Evolutionary conservation across 2,888 invertebrate species (phyloP).

Genomic region (Lymantria dispar): DNA sequence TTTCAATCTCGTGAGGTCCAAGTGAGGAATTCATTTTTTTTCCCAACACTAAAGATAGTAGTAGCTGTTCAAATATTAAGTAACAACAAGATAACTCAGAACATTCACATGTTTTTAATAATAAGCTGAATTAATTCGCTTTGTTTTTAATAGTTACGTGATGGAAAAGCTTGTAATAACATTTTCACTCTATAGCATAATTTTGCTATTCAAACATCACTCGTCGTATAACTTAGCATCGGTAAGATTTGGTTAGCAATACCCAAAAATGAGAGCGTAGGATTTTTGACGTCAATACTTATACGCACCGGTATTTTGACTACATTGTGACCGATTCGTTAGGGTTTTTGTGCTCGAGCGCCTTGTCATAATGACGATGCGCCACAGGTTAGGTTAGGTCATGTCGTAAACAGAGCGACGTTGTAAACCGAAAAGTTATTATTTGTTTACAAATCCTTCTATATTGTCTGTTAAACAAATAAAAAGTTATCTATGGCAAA

Average conservation of each 20-base stretch:
- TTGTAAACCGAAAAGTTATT: constrained; percentile 20
- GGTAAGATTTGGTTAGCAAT: too few species aligned
- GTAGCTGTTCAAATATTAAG: background rate
- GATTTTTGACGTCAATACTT: too few species aligned
- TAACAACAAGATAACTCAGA: background rate
- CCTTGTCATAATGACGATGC: constrained; percentile 52
- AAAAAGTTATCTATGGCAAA: too few species aligned
- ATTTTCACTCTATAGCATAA: too few species aligned
- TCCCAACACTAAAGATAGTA: background rate
- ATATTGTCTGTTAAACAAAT: too few species aligned
- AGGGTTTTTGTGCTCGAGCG: constrained; percentile 61
- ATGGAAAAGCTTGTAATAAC: too few species aligned
- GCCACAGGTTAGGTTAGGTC: constrained; percentile 56
- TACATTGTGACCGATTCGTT: constrained; percentile 65
- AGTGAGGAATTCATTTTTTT: constrained; percentile 11
- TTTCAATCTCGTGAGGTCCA: constrained; percentile 39
- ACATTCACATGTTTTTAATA: background rate
- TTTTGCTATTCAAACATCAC: too few species aligned
- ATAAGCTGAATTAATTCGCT: too few species aligned
- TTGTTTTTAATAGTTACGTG: too few species aligned
- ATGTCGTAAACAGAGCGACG: constrained; percentile 23
- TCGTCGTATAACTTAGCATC: too few species aligned
- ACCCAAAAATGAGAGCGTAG: too few species aligned
- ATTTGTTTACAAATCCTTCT: too few species aligned
- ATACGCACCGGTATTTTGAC: background rate